A percentile compares a stretch with the other conserved stretches of the same genome.
phyloP scores from a whole-genome alignment of 2,888 invertebrate genomes.

The Cerastis leucographa region DNA sequence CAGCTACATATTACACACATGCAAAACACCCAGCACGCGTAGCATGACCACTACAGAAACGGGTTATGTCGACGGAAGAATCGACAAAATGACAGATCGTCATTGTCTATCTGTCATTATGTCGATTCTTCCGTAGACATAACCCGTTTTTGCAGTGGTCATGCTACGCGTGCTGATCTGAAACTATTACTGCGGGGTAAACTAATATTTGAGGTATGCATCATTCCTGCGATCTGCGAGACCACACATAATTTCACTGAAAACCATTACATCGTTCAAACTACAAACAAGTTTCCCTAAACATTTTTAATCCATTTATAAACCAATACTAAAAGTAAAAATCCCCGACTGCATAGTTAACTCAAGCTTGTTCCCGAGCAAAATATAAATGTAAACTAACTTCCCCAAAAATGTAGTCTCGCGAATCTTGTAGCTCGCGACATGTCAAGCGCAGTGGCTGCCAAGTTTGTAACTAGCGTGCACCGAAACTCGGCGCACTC shows the following conservation, averaged over 20 bases:
- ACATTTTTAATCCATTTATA: conserved; percentile 30
- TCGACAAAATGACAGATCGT: too few relatives aligned
- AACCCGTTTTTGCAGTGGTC: too few relatives aligned
- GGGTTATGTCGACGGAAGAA: too few relatives aligned
- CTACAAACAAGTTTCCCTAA: neutral
- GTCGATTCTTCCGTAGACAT: too few relatives aligned
- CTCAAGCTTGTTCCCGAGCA: neutral
- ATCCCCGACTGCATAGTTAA: conserved; percentile 11
- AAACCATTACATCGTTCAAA: neutral
- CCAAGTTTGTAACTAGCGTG: conserved; percentile 63
- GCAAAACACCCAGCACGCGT: too few relatives aligned
- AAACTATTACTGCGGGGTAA: neutral
- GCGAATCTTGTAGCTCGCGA: conserved; percentile 34
- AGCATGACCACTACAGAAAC: too few relatives aligned
- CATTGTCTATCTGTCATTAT: too few relatives aligned
- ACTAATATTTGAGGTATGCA: neutral
- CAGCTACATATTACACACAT: neutral
- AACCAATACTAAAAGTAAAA: conserved; percentile 7
- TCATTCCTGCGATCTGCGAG: neutral
- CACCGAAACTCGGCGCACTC: conserved; percentile 53
- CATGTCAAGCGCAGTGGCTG: conserved; percentile 56
- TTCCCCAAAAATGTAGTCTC: conserved; percentile 55
- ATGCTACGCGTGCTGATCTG: too few relatives aligned
- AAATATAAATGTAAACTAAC: conserved; percentile 56
- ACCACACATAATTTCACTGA: neutral